A percentile compares a stretch with the other conserved stretches of the same genome.
These are phyloP conservation scores for Myotis davidii DNA, from an alignment of 2,113 vertebrate species.

Conservation along the genomic window DNA sequence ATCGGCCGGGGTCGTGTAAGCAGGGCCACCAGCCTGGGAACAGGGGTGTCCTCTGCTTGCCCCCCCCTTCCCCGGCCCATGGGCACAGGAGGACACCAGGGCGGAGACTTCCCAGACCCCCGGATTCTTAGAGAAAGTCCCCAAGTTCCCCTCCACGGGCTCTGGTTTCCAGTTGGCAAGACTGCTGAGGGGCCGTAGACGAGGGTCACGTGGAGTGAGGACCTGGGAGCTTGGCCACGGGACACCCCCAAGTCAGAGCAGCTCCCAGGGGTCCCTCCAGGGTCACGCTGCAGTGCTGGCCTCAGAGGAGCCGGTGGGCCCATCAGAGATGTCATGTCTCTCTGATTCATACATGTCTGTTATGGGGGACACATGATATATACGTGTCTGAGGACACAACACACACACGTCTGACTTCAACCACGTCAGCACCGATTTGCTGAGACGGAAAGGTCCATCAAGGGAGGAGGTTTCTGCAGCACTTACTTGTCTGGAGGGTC, in stretches of 20 bases:
- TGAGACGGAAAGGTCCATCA: no score
- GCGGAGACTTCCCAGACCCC: background rate
- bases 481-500: background rate
- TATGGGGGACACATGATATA: background rate
- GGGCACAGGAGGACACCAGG: background rate
- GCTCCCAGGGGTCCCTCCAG: no score
- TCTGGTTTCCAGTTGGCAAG: background rate
- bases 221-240: no score
- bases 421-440: background rate
- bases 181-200: no score
- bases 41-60: no score
- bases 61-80: accelerated
- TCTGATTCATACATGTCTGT: no score
- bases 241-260: background rate
- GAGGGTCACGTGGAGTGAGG: background rate
- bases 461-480: background rate
- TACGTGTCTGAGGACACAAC: no score
- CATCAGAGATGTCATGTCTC: background rate
- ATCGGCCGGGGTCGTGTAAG: no score
- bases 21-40: no score
- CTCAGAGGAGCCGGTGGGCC: background rate
- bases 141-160: background rate
- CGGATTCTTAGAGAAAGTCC: background rate
- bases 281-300: no score
- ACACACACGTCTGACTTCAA: background rate